A percentile compares a stretch with the other conserved stretches of the same genome.
phyloP scores from a whole-genome alignment of 2,888 invertebrate genomes.

The Tinea trinotella region DNA sequence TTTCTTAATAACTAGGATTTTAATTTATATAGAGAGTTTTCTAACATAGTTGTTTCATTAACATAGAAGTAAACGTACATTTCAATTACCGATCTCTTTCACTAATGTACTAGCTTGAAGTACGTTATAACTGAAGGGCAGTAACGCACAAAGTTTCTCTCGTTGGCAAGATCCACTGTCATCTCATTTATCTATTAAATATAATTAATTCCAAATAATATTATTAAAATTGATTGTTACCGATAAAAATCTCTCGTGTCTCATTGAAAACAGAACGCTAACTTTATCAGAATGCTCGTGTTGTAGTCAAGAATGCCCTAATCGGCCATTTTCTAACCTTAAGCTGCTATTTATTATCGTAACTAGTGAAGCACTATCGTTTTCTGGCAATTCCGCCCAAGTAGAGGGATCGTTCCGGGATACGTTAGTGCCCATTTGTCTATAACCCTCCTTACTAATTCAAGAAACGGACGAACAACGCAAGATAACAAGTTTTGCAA shows the following conservation, averaged over 20 bases:
- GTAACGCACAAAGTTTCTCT: too few relatives aligned
- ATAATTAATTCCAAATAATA: too few relatives aligned
- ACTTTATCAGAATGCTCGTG: slow-evolving; percentile 61
- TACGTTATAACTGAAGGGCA: too few relatives aligned
- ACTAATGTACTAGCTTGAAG: too few relatives aligned
- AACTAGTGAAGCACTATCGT: slow-evolving; percentile 61
- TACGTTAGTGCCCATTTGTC: slow-evolving; percentile 52
- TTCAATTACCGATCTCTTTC: too few relatives aligned
- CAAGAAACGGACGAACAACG: slow-evolving; percentile 49
- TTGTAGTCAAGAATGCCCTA: slow-evolving; percentile 61
- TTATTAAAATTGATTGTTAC: slow-evolving; percentile 27
- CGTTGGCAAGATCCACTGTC: too few relatives aligned
- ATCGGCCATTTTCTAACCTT: slow-evolving; percentile 58
- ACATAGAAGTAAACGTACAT: too few relatives aligned
- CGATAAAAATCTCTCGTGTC: slow-evolving; percentile 46
- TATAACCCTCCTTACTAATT: slow-evolving; percentile 57
- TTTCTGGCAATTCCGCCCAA: slow-evolving; percentile 47
- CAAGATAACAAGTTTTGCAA: slow-evolving; percentile 38
- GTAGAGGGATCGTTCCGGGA: slow-evolving; percentile 33
- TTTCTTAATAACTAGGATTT: too few relatives aligned
- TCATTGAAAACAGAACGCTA: slow-evolving; percentile 53
- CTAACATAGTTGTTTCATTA: too few relatives aligned
- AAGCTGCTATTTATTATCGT: slow-evolving; percentile 61
- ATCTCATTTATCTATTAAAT: too few relatives aligned
- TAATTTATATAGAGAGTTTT: too few relatives aligned